Conservation (phyloP, 2,797 vertebrate genomes). For the Borostomias antarcticus region DNA sequence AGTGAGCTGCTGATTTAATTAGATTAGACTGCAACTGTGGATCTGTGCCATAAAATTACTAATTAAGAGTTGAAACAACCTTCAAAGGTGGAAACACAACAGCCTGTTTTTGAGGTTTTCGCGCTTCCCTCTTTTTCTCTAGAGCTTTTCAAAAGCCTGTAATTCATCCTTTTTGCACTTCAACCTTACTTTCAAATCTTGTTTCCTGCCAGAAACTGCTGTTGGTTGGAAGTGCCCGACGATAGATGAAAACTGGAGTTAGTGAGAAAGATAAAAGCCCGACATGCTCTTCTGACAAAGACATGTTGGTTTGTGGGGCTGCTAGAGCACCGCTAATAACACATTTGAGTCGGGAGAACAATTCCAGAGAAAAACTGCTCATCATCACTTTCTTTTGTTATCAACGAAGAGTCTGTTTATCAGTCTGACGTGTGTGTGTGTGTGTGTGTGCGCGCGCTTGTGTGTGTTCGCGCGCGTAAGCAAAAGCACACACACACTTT, state of each 20-base stretch:
- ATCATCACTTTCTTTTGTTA: slow-evolving; percentile 34
- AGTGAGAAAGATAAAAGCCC: slow-evolving; percentile 56
- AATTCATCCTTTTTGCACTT: slow-evolving; percentile 12
- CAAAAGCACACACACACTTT: no score
- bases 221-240: slow-evolving; percentile 55
- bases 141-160: slow-evolving; percentile 22
- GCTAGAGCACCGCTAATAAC: slow-evolving; percentile 2
- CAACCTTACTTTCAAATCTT: slow-evolving; percentile 40
- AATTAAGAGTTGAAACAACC: slow-evolving; percentile 68
- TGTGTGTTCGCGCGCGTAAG: no score
- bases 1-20: slow-evolving; percentile 62
- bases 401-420: slow-evolving; percentile 33
- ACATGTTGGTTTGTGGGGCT: slow-evolving; percentile 31
- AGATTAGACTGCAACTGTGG: slow-evolving; percentile 62
- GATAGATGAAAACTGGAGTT: slow-evolving; percentile 55
- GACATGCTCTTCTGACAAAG: slow-evolving; percentile 37
- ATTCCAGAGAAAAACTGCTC: slow-evolving; percentile 27
- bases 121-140: not conserved
- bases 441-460: slow-evolving; percentile 22
- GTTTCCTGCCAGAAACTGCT: slow-evolving; percentile 48
- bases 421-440: slow-evolving; percentile 42
- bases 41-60: slow-evolving; percentile 63
- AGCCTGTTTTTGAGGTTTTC: slow-evolving; percentile 14
- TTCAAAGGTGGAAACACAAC: slow-evolving; percentile 64
- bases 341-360: not conserved